phyloP scores from a whole-genome alignment of 2,888 invertebrate genomes.

The Helobdella robusta region DNA sequence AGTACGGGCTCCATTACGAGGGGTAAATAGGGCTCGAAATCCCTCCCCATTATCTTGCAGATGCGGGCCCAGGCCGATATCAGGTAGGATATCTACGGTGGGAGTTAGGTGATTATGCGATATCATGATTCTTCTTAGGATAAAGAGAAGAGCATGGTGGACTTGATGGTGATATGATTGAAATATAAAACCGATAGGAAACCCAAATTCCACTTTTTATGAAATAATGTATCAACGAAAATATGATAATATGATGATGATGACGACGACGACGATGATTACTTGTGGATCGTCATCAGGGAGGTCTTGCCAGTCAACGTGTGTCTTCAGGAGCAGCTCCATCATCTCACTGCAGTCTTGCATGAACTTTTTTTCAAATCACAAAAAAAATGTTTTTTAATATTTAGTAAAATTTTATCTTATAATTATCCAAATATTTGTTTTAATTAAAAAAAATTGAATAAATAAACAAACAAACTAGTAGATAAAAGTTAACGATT shows the following conservation, averaged over 20 bases:
- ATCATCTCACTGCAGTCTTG: slow-evolving; percentile 37
- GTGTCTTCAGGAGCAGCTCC: slow-evolving; percentile 36
- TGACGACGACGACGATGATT: too few species aligned
- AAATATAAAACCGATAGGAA: neutral
- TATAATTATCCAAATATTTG: neutral
- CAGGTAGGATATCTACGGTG: slow-evolving; percentile 84
- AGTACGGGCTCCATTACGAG: slow-evolving; percentile 91
- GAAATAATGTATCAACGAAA: neutral
- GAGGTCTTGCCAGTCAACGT: slow-evolving; percentile 35
- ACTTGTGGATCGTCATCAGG: slow-evolving; percentile 87
- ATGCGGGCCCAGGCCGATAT: slow-evolving; percentile 98
- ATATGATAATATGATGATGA: too few species aligned
- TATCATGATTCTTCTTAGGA: neutral
- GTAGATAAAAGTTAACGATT: neutral
- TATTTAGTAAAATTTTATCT: slow-evolving; percentile 5
- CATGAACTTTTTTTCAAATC: slow-evolving; percentile 33
- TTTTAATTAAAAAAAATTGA: neutral
- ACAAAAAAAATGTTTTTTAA: neutral
- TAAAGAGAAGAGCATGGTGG: neutral
- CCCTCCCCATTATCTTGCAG: slow-evolving; percentile 78
- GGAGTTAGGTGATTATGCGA: too few species aligned
- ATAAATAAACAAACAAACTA: slow-evolving; percentile 13
- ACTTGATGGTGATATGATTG: neutral
- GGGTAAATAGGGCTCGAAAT: slow-evolving; percentile 81
- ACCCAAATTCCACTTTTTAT: neutral